Percentiles rank a stretch among this genome's conserved stretches.
phyloP scores from a whole-genome alignment of 2,113 vertebrate genomes.

The Sorex fumeus region DNA sequence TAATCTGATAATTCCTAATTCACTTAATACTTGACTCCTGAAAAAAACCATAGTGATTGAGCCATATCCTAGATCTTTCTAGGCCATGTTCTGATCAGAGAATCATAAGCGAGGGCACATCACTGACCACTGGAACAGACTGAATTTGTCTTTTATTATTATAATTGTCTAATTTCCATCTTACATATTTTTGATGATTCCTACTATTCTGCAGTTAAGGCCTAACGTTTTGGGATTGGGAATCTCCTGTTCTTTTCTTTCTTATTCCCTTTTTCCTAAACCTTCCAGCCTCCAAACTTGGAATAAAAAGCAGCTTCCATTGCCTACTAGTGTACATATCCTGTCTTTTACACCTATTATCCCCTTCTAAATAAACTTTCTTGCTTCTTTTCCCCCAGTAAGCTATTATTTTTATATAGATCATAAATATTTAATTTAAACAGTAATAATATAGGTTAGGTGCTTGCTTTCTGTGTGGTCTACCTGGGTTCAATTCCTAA shows the following conservation, averaged over 20 bases:
- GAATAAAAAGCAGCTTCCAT: not conserved
- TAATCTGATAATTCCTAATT: constrained; percentile 26
- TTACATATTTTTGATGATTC: not conserved
- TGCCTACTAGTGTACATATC: not conserved
- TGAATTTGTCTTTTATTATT: not conserved
- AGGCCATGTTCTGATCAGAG: not conserved
- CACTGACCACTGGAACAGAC: not conserved
- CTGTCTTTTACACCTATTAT: not conserved
- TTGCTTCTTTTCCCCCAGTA: constrained; percentile 40
- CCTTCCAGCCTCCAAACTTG: not conserved
- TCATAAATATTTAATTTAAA: constrained; percentile 43
- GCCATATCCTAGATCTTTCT: constrained; percentile 9
- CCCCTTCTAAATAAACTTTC: not conserved
- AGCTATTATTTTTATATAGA: constrained; percentile 40
- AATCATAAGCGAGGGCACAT: not conserved
- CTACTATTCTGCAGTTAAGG: not conserved
- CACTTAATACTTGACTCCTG: constrained; percentile 12
- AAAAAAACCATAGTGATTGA: not conserved
- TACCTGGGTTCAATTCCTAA: no score
- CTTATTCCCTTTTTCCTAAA: not conserved
- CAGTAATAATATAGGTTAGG: not conserved
- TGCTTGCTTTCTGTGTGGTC: no score
- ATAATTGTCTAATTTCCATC: not conserved
- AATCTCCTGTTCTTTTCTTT: not conserved
- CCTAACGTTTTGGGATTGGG: not conserved